Base-by-base conservation (phyloP, 2,888 invertebrate species). In the Oligia strigilis region DNA sequence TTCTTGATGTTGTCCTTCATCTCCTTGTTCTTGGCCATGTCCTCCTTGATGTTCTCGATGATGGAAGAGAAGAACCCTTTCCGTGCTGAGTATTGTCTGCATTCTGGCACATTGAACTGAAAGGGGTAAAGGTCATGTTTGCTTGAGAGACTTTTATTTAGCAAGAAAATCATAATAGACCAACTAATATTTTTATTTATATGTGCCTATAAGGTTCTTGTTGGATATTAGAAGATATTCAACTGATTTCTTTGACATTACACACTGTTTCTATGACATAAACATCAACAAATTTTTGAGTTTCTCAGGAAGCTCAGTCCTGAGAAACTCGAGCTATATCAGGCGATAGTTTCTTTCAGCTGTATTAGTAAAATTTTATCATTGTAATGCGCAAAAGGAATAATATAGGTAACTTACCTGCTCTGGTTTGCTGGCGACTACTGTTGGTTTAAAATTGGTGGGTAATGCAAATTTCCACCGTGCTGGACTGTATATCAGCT, bases 1-100 rank as follows among this genome's bases (percentile, higher is more conserved):
- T 99, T 99, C 91, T 99, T 99, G 80, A 99, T 97, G 88, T 98
- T 99, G 85, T 99, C 99, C 95, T 99, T 99, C 98, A 99, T 99
- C 94, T 99, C 99, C 95, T 99, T 99, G 95, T 99, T 99, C 94
- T 99, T 99, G 29, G 98, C 98, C 94, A 99, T 98, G 93, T 99
- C 99, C 90, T 99, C 99, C 94, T 98, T 98, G 85, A 99, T 98
- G 94, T 99, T 99, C 76, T 99, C 99, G 82, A 99, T 97, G 80
- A 99, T 98, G 89, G 99, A 98, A 1, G 98, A 98, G 90, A 99
- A 97, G 94, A 99, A 99, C 55, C 98, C 98, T 88, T 97, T 97
- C 66, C 95, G 87, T 11, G 95, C 95, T 17, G 97, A 97, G 89
- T 97, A 97, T 52, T 93, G 92, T 9, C 97, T 94, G 85, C 96